phyloP scores from a whole-genome alignment of 2,888 invertebrate genomes.

The Siphonodentalium dalli region DNA sequence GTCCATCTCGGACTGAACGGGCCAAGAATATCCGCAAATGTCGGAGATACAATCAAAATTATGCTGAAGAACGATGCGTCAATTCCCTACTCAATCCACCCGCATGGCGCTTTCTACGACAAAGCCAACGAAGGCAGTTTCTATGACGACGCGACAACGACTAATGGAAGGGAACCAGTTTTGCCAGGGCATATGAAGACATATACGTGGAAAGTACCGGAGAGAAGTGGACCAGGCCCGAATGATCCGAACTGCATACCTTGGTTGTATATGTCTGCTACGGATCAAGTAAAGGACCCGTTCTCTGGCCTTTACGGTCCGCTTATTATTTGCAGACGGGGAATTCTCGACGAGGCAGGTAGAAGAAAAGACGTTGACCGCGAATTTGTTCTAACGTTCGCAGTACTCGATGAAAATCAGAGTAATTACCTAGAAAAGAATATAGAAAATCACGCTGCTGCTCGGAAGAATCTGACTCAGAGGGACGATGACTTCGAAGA shows the following conservation, averaged over 20 bases:
- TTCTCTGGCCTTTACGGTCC: constrained; percentile 43
- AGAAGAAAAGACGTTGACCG: constrained; percentile 35
- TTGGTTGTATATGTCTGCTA: constrained; percentile 42
- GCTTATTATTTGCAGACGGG: constrained; percentile 39
- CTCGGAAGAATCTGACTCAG: too few species aligned
- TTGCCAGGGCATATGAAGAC: constrained; percentile 30
- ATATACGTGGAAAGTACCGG: constrained; percentile 43
- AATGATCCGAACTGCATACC: constrained; percentile 46
- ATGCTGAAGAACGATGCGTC: constrained; percentile 43
- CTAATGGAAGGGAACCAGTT: constrained; percentile 29
- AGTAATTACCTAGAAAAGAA: constrained; percentile 54
- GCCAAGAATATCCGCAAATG: constrained; percentile 48
- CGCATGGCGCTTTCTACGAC: constrained; percentile 40
- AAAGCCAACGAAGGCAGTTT: constrained; percentile 39
- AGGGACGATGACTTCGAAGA: constrained; percentile 31
- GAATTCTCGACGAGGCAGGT: constrained; percentile 28
- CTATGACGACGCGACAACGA: constrained; percentile 34
- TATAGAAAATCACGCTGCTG: too few species aligned
- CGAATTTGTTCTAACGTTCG: constrained; percentile 48
- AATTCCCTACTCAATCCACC: constrained; percentile 37
- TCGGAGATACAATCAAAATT: constrained; percentile 45
- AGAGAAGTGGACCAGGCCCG: constrained; percentile 41
- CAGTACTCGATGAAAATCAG: constrained; percentile 51
- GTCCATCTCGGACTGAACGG: constrained; percentile 39
- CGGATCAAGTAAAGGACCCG: constrained; percentile 36